A percentile compares a stretch with the other conserved stretches of the same genome.
These are phyloP conservation scores for Pipra filicauda DNA, from an alignment of 2,113 vertebrate genomes.

Conservation along the genomic window DNA sequence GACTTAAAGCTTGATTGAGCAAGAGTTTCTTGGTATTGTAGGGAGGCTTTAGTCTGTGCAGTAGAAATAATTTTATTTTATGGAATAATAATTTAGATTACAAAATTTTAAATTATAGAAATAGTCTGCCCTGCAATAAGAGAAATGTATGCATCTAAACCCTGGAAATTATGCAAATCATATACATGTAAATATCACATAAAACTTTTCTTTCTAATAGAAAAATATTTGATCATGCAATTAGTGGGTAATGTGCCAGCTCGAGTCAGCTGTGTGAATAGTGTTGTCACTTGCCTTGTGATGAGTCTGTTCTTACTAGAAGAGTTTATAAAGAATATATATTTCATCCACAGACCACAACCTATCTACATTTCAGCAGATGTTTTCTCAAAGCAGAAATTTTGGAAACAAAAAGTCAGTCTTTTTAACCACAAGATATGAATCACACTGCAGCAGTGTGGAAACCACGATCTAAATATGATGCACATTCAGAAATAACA, in stretches of 20 bases:
- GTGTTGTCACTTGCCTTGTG: background rate
- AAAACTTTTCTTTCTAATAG: background rate
- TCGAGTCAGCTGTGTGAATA: background rate
- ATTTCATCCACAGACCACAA: constrained; percentile 3
- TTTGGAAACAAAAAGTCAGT: constrained; percentile 26
- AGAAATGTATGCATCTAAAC: background rate
- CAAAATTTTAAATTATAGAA: background rate
- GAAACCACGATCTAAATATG: constrained; percentile 27
- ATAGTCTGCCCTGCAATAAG: background rate
- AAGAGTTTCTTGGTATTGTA: background rate
- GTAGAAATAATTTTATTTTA: background rate
- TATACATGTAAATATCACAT: background rate
- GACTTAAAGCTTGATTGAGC: background rate
- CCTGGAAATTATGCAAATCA: background rate
- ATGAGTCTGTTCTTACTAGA: background rate
- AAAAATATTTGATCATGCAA: background rate
- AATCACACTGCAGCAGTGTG: constrained; percentile 26
- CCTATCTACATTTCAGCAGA: constrained; percentile 29
- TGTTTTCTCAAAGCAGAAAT: constrained; percentile 24
- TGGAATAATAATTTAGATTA: background rate
- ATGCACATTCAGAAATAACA: constrained; percentile 23
- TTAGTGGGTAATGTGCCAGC: background rate
- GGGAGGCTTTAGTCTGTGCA: background rate
- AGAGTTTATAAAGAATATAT: background rate
- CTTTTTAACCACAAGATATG: constrained; percentile 53